Base-by-base conservation (phyloP, 2,797 vertebrate species). In the Micromesistius poutassou region DNA sequence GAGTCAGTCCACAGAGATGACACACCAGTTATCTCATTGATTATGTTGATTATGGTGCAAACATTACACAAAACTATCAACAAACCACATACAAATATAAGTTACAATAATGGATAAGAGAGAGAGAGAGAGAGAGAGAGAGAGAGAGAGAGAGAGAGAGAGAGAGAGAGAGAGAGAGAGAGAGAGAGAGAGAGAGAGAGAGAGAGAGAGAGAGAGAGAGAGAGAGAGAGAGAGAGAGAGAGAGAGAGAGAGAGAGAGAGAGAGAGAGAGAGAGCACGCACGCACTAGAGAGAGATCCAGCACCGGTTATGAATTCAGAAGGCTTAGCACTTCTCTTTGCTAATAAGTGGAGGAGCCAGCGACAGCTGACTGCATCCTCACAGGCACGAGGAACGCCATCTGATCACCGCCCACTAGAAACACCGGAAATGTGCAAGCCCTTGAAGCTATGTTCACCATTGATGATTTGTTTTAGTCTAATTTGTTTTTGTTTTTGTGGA, bases 111-210 rank as follows among this genome's bases (percentile, higher is more conserved):
- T n/a, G n/a, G n/a, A n/a, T n/a, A n/a, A 42, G 40, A 42, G 40
- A 42, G 40, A 10, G 40, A 42, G 40, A 42, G 40, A 14, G 40
- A 42, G 40, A 42, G 42, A 46, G 42, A 46, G 42, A 46, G 42
- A 46, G 42, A 46, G 42, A 70, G 66, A 70, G n/a, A 70, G 66
- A 25, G n/a, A 28, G 66, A 25, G n/a, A 70, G 66, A 70, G n/a
- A 28, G 22, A 70, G 66, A 70, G 22, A 70, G 66, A 70, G n/a
- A 70, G 66, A 70, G n/a, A 70, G 66, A 70, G n/a, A 70, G 22
- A 70, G n/a, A 70, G 66, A 42, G 40, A 42, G 40, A 42, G 40
- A 10, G 40, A 42, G 40, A 42, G 40, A 14, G 40, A 42, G 40
- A 42, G 42, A 46, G 42, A 46, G 42, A 46, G 42, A 46, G 42